Conservation (phyloP, 1,140 invertebrate species). For the Anoplolepis gracilipes region DNA sequence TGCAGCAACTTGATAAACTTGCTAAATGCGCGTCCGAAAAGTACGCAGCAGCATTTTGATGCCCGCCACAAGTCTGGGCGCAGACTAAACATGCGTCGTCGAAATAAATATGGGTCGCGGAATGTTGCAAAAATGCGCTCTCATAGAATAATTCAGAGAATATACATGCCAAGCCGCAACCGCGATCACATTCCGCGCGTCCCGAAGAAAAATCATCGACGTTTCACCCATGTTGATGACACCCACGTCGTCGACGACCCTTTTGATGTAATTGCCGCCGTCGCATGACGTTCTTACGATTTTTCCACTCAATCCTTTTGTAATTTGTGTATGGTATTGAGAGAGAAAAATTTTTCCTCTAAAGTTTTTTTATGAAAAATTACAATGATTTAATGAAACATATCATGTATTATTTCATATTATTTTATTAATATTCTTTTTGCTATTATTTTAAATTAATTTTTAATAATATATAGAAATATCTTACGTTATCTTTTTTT, state of each 20-base stretch:
- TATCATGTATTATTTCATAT: background rate
- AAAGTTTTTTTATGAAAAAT: background rate
- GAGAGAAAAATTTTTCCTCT: background rate
- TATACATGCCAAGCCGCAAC: background rate
- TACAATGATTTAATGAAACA: background rate
- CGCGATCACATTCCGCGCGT: background rate
- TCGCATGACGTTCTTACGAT: background rate
- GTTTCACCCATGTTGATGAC: background rate
- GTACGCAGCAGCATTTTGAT: slow-evolving; percentile 11
- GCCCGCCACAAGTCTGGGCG: background rate
- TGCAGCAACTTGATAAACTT: slow-evolving; percentile 3
- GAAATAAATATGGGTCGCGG: slow-evolving; percentile 62
- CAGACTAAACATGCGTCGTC: slow-evolving; percentile 68
- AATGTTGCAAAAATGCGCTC: slow-evolving; percentile 52
- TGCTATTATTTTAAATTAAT: background rate
- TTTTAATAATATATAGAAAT: background rate
- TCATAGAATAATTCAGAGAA: slow-evolving; percentile 58
- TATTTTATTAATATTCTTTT: background rate
- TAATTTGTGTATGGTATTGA: background rate
- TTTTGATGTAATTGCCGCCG: background rate
- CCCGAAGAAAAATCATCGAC: slow-evolving; percentile 1
- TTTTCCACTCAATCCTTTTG: background rate
- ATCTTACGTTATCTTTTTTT: background rate
- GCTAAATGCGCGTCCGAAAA: slow-evolving; percentile 40
- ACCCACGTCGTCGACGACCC: background rate